A percentile compares a stretch with the other conserved stretches of the same genome.
Evolutionary conservation across 1,140 invertebrate species (phyloP).

Genomic region (Tetragonula clypearis): DNA sequence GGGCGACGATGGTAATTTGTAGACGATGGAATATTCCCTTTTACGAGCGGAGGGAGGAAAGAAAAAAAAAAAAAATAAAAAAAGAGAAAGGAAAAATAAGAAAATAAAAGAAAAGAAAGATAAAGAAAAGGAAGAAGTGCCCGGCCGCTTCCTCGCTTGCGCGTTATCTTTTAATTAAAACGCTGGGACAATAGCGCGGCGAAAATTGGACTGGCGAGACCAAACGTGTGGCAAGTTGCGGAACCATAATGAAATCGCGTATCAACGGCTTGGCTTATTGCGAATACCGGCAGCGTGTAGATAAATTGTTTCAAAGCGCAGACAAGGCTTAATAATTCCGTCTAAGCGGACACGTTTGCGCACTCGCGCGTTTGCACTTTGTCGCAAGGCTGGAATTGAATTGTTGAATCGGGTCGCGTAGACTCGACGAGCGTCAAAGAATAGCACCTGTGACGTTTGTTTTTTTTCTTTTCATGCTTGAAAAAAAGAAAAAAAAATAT

Average conservation of each 20-base stretch:
- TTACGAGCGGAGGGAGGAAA: too few species aligned
- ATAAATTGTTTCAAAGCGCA: neutral
- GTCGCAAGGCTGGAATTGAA: too few species aligned
- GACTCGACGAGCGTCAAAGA: too few species aligned
- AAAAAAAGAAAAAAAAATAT: too few species aligned
- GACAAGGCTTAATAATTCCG: neutral
- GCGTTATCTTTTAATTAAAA: constrained; percentile 9
- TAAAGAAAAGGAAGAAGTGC: too few species aligned
- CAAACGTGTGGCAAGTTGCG: neutral
- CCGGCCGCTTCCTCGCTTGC: too few species aligned
- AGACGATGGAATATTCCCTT: neutral
- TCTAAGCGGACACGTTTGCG: neutral
- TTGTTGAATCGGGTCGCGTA: too few species aligned
- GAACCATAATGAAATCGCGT: neutral
- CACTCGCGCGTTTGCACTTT: too few species aligned
- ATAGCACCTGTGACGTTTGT: too few species aligned
- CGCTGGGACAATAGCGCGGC: neutral
- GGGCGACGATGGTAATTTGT: constrained; percentile 64
- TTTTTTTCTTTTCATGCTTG: too few species aligned
- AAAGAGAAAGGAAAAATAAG: too few species aligned
- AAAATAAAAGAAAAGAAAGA: neutral
- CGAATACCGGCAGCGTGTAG: neutral
- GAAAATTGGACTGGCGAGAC: neutral
- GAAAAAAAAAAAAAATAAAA: too few species aligned
- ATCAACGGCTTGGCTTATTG: neutral